These are phyloP conservation scores for Drosophila baimaii DNA, from an alignment of 1,140 invertebrate genomes.

Conservation along the genomic window DNA sequence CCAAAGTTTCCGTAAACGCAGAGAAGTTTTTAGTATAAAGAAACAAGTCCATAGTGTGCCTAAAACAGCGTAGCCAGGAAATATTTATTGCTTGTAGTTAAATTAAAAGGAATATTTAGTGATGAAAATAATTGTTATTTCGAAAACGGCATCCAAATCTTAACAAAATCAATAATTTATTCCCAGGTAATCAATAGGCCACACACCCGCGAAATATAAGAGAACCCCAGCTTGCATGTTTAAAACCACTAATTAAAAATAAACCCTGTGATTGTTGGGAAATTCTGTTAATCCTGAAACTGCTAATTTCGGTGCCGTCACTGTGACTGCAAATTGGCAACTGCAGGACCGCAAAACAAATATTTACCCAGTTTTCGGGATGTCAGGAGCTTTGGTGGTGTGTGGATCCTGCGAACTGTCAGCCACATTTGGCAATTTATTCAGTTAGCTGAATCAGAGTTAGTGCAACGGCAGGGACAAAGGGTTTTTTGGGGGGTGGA, in stretches of 20 bases:
- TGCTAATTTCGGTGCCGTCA: slow-evolving; percentile 11
- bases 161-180: neutral
- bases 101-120: too few relatives aligned
- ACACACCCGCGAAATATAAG: neutral
- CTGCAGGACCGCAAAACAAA: slow-evolving; percentile 57
- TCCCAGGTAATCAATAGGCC: too few relatives aligned
- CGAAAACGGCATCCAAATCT: too few relatives aligned
- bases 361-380: slow-evolving; percentile 46
- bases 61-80: too few relatives aligned
- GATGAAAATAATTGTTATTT: too few relatives aligned
- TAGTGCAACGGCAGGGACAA: slow-evolving; percentile 3
- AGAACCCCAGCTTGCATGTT: neutral
- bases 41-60: neutral
- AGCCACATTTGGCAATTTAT: slow-evolving; percentile 61
- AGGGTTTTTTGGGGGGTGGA: neutral
- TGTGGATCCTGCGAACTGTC: slow-evolving; percentile 27
- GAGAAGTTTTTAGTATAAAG: neutral
- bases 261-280: neutral
- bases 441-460: slow-evolving; percentile 58
- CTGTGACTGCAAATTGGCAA: slow-evolving; percentile 45
- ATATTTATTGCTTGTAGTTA: too few relatives aligned
- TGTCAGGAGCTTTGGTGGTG: neutral
- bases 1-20: too few relatives aligned
- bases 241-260: slow-evolving; percentile 7
- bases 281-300: neutral